Conservation (phyloP, 2,113 vertebrate genomes). For the Clinocottus analis region DNA sequence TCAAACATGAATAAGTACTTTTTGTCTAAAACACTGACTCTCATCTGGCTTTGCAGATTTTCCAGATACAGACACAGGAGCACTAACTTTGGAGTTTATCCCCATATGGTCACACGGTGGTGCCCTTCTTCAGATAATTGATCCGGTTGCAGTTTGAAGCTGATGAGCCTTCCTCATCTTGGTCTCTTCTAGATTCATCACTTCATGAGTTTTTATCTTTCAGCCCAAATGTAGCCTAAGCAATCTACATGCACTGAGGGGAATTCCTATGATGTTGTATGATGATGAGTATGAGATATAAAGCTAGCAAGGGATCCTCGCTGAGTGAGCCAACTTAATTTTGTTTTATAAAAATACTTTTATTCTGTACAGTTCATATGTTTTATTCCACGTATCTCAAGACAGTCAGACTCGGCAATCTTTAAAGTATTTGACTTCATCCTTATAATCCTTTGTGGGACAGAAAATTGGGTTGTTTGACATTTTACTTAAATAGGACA, state of each 20-base stretch:
- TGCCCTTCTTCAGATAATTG: not conserved
- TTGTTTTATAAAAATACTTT: not conserved
- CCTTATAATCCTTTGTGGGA: not conserved
- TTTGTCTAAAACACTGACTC: no score
- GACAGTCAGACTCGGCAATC: not conserved
- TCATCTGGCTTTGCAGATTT: no score
- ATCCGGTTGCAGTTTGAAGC: no score
- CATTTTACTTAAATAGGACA: not conserved
- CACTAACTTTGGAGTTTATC: not conserved
- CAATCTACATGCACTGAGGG: not conserved
- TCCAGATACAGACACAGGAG: no score
- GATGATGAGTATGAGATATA: not conserved
- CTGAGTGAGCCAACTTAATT: not conserved
- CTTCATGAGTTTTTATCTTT: not conserved
- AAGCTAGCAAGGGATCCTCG: not conserved
- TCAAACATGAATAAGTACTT: no score
- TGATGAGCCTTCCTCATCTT: not conserved
- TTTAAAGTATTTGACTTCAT: not conserved
- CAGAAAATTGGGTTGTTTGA: not conserved
- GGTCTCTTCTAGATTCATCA: not conserved
- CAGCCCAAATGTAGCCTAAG: not conserved
- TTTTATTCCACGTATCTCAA: not conserved
- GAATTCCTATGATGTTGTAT: not conserved
- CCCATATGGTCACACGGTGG: constrained; percentile 35
- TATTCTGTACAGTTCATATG: not conserved